Percentiles rank a stretch among this genome's conserved stretches.
These are phyloP conservation scores for Cyclopterus lumpus DNA, from an alignment of 2,797 vertebrate species.

Conservation along the genomic window DNA sequence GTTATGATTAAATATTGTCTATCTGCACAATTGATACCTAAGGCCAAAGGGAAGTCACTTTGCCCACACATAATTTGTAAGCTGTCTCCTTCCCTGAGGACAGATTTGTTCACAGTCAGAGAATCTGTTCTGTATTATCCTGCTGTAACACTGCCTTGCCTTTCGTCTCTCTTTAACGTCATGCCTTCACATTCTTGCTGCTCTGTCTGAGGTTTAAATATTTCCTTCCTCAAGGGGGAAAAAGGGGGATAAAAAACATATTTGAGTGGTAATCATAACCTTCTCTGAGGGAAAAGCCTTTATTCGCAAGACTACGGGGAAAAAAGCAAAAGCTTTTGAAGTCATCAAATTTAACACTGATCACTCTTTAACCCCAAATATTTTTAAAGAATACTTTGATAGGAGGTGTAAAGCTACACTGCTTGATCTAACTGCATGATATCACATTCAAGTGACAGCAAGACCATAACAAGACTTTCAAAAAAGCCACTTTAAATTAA, in stretches of 20 bases:
- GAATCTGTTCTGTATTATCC: slow-evolving; percentile 89
- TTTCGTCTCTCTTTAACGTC: slow-evolving; percentile 83
- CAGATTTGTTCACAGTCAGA: slow-evolving; percentile 89
- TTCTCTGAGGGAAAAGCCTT: slow-evolving; percentile 78
- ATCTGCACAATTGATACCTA: slow-evolving; percentile 86
- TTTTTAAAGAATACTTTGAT: slow-evolving; percentile 83
- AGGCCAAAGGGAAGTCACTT: slow-evolving; percentile 86
- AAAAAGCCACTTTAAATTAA: slow-evolving; percentile 84
- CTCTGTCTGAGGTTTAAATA: slow-evolving; percentile 79
- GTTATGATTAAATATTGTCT: slow-evolving; percentile 85
- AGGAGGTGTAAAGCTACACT: slow-evolving; percentile 80
- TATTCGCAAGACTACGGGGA: slow-evolving; percentile 62
- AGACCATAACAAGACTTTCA: slow-evolving; percentile 84
- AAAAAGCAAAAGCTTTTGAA: slow-evolving; percentile 74
- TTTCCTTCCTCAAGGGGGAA: slow-evolving; percentile 77
- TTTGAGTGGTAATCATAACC: slow-evolving; percentile 81
- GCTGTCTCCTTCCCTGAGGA: slow-evolving; percentile 83
- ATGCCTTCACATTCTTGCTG: slow-evolving; percentile 71
- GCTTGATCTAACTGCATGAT: slow-evolving; percentile 81
- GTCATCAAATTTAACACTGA: slow-evolving; percentile 82
- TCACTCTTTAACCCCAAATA: slow-evolving; percentile 86
- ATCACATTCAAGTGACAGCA: slow-evolving; percentile 79
- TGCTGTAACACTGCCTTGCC: slow-evolving; percentile 78
- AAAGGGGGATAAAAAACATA: slow-evolving; percentile 72
- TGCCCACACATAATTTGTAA: slow-evolving; percentile 88